Conservation (phyloP, 2,888 invertebrate genomes). For the Volucella bombylans region DNA sequence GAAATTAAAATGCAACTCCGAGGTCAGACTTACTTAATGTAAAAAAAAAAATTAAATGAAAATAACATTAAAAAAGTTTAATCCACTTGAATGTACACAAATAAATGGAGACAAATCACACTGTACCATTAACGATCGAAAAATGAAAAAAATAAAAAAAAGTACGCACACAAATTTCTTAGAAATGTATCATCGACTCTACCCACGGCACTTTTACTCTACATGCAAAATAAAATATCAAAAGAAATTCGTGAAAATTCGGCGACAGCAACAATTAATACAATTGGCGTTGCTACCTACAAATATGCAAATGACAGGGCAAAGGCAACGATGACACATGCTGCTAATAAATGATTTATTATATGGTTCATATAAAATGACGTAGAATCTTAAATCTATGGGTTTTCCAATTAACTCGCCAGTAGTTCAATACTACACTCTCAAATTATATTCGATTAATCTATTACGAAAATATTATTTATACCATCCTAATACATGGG, state of each 20-base stretch:
- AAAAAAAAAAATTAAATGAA: conserved; percentile 1
- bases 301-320: conserved; percentile 42
- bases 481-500: no score
- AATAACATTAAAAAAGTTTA: conserved; percentile 36
- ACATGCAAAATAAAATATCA: not conserved
- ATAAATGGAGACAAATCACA: conserved; percentile 43
- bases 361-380: not conserved
- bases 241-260: not conserved
- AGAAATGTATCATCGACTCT: not conserved
- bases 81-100: not conserved
- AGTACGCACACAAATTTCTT: not conserved
- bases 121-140: conserved; percentile 33
- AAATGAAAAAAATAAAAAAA: conserved; percentile 9
- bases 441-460: no score
- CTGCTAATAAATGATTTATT: conserved; percentile 16
- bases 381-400: no score
- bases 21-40: no score
- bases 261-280: conserved; percentile 32
- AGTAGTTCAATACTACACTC: no score
- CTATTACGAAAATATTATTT: no score
- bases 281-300: conserved; percentile 41
- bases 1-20: no score
- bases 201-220: not conserved
- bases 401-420: no score
- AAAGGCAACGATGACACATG: conserved; percentile 49